Percentiles rank a stretch among this genome's conserved stretches.
Conservation (phyloP, 2,113 vertebrate genomes). For the Rynchops niger region DNA sequence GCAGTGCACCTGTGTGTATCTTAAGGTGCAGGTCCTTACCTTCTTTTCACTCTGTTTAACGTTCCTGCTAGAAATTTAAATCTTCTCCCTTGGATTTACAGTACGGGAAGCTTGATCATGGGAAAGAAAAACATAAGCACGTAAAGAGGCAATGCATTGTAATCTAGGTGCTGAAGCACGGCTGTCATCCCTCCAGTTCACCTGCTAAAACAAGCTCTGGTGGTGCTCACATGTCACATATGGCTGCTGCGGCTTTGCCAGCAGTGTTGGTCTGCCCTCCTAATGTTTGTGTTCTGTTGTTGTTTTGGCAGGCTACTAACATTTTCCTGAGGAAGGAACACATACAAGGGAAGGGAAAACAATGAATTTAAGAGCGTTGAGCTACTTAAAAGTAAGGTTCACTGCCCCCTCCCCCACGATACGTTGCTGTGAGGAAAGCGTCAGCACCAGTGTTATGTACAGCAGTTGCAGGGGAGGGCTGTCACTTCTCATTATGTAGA, state of each 20-base stretch:
- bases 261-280: background rate
- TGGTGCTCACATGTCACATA: background rate
- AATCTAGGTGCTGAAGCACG: background rate
- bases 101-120: background rate
- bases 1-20: background rate
- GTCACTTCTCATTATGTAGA: background rate
- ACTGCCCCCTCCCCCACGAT: background rate
- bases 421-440: background rate
- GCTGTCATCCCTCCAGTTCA: background rate
- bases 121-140: background rate
- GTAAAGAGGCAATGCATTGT: background rate
- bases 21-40: background rate
- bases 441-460: background rate
- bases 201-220: background rate
- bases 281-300: background rate
- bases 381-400: background rate
- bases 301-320: background rate
- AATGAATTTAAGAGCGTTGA: background rate
- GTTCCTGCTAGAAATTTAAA: background rate
- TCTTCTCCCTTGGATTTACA: background rate
- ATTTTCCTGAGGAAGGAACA: background rate
- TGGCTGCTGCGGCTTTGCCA: background rate
- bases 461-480: background rate
- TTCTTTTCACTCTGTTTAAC: background rate
- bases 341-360: background rate